Conservation (phyloP, 2,888 invertebrate species). For the Pantelozetes paolii region DNA sequence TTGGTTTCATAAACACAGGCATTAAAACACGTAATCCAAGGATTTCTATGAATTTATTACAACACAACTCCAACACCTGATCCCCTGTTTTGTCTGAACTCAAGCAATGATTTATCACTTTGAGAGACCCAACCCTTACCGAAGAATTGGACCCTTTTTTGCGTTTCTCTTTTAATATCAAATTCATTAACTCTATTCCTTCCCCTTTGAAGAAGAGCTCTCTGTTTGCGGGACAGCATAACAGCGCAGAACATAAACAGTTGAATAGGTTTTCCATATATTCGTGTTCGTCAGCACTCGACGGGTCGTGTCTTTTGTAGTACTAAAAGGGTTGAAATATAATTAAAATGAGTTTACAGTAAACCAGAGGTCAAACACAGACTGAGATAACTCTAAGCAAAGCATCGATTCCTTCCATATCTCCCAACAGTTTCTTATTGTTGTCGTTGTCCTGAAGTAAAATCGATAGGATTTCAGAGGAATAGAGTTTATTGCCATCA, state of each 20-base stretch:
- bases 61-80: constrained; percentile 47
- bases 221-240: constrained; percentile 73
- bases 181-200: constrained; percentile 97
- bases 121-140: constrained; percentile 84
- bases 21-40: constrained; percentile 92
- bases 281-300: constrained; percentile 86
- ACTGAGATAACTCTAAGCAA: constrained; percentile 88
- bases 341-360: constrained; percentile 1
- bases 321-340: constrained; percentile 57
- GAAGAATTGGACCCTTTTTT: constrained; percentile 48
- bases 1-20: constrained; percentile 98
- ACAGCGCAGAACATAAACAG: constrained; percentile 85
- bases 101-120: constrained; percentile 96
- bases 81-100: constrained; percentile 87
- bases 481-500: constrained; percentile 90
- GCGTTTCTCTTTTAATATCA: constrained; percentile 69
- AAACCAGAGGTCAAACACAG: constrained; percentile 50
- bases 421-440: constrained; percentile 65
- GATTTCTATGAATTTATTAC: constrained; percentile 94
- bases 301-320: constrained; percentile 91
- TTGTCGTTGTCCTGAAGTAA: constrained; percentile 79
- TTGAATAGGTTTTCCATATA: constrained; percentile 99
- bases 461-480: constrained; percentile 92
- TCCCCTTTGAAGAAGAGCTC: constrained; percentile 91
- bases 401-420: constrained; percentile 91